These are phyloP conservation scores for Lapara coniferarum DNA, from an alignment of 2,888 invertebrate species.

Conservation along the genomic window DNA sequence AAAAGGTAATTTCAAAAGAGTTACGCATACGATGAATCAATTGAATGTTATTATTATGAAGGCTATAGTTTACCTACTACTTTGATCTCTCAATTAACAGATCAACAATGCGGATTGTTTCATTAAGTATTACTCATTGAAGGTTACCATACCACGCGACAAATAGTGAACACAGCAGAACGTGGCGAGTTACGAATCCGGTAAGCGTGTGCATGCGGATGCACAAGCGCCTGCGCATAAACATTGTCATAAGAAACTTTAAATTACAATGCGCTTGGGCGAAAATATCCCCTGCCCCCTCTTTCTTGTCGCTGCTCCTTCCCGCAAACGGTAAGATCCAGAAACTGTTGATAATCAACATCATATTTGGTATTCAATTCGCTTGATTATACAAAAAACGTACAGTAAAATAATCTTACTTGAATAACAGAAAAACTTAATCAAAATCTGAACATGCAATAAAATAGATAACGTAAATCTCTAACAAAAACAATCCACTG, in stretches of 20 bases:
- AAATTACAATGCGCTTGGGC: neutral
- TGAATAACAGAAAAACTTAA: neutral
- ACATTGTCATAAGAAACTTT: neutral
- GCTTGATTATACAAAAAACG: no score
- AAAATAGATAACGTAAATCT: constrained; percentile 1
- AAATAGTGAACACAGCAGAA: neutral
- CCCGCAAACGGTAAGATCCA: no score
- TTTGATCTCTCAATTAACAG: no score
- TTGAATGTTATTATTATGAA: no score
- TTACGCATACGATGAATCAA: no score
- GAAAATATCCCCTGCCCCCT: no score
- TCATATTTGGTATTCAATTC: neutral
- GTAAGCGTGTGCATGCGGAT: constrained; percentile 3
- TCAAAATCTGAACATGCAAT: constrained; percentile 3
- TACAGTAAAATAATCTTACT: neutral
- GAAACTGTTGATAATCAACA: no score
- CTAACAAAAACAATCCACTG: neutral
- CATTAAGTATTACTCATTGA: neutral
- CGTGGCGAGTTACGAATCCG: neutral
- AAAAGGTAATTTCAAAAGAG: no score
- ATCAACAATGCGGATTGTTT: no score
- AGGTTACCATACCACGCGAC: constrained; percentile 9
- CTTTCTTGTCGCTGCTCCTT: no score
- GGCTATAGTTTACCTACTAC: no score
- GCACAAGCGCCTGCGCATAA: no score